A percentile compares a stretch with the other conserved stretches of the same genome.
phyloP scores from a whole-genome alignment of 2,888 invertebrate genomes.

The Aradus depressus region DNA sequence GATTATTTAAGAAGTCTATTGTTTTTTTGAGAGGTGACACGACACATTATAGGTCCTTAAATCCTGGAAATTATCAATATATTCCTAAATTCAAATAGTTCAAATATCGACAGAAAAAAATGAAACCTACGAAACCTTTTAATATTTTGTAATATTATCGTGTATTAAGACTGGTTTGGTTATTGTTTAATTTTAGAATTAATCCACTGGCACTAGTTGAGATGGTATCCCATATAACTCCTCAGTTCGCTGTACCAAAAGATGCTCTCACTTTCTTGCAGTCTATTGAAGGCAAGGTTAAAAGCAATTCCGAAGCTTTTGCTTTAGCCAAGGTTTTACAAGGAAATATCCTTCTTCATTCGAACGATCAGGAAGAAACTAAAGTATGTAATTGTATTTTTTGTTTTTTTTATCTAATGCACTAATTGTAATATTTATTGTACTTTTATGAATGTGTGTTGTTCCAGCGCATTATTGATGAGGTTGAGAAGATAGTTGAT shows the following conservation, averaged over 20 bases:
- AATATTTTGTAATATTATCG: neutral
- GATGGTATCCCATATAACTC: conserved; percentile 64
- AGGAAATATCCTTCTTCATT: conserved; percentile 65
- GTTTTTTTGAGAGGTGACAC: too few species aligned
- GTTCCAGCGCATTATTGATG: conserved; percentile 63
- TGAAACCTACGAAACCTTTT: neutral
- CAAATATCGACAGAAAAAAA: too few species aligned
- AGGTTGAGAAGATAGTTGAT: conserved; percentile 72
- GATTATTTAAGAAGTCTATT: too few species aligned
- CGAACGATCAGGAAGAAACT: conserved; percentile 64
- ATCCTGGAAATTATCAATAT: too few species aligned
- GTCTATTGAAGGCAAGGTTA: conserved; percentile 77
- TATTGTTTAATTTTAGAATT: conserved; percentile 56
- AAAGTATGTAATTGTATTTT: conserved; percentile 25
- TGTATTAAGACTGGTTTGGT: too few species aligned
- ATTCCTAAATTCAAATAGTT: neutral
- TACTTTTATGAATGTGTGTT: neutral
- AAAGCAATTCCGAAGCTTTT: conserved; percentile 72
- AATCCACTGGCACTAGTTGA: conserved; percentile 87
- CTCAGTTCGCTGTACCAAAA: conserved; percentile 66
- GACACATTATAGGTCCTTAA: too few species aligned
- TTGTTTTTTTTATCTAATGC: neutral
- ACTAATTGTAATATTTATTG: neutral
- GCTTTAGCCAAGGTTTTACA: conserved; percentile 79
- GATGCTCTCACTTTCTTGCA: conserved; percentile 80